Evolutionary conservation across 2,797 vertebrate species (phyloP), one percentile per base, ranked within the genome.

Genomic region (Liasis olivaceus): DNA sequence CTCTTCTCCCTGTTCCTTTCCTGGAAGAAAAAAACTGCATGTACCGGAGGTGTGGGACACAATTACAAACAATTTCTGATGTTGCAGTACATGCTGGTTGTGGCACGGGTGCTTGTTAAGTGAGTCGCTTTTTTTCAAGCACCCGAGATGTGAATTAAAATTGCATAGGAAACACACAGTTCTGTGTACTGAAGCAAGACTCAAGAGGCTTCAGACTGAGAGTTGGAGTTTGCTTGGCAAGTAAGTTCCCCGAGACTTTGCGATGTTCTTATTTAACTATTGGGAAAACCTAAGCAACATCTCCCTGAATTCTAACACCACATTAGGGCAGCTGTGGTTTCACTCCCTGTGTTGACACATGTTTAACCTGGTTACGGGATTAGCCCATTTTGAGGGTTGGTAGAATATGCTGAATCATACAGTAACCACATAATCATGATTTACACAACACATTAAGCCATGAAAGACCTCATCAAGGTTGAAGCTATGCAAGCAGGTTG

Each of bases 71-170:
- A 81, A 24, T 66, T 47, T 95, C 88, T 91, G 91, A 94, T 90
- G 90, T 66, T 90, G 92, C 90, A 87, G 93, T 91, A 93, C 77
- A 85, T 56, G 72, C 87, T 66, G 95, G 69, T 90, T 95, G 93
- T 58, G 88, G 92, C 66, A 89, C 36, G 88, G 95, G 91, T 20
- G 59, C 84, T 95, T 95, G 93, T 96, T 96, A 94, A 93, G 72
- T 91, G 60, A 93, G 66, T 91, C 47, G 36, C 90, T 69, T 94
- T 93, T 91, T 95, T 91, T 95, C 92, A 95, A 95, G 94, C 91
- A 91, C 91, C 54, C 89, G 62, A 93, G 95, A 91, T 2, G 31
- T 72, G 64, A 90, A 95, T 91, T 91, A 94, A 89, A 94, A 93
- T 94, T 96, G 96, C 63, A 93, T 91, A 42, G 77, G 66, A 93